Evolutionary conservation across 2,888 invertebrate genomes (phyloP).

Genomic region (Amphipoea lucens): DNA sequence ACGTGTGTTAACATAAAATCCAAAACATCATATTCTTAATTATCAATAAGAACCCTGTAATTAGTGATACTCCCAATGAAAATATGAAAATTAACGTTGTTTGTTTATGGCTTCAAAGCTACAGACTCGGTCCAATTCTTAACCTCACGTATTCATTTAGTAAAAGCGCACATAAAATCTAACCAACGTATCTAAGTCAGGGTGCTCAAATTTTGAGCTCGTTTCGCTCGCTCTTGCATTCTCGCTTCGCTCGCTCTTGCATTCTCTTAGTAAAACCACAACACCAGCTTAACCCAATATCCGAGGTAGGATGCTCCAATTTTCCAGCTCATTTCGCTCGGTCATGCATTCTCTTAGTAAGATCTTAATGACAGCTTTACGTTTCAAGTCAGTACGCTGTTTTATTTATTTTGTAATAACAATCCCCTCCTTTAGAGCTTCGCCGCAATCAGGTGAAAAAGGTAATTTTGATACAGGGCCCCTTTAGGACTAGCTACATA

Average conservation of each 20-base stretch:
- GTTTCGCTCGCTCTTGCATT: not conserved
- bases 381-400: not conserved
- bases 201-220: not conserved
- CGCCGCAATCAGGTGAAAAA: not conserved
- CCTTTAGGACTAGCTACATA: not conserved
- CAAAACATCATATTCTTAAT: not conserved
- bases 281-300: not conserved
- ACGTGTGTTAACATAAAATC: not conserved
- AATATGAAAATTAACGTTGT: not conserved
- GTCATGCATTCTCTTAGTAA: slow-evolving; percentile 3
- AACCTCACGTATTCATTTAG: not conserved
- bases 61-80: not conserved
- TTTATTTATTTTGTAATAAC: not conserved
- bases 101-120: not conserved
- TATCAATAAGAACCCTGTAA: not conserved
- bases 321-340: not conserved
- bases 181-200: not conserved
- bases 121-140: not conserved
- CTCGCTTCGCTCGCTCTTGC: not conserved
- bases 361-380: not conserved
- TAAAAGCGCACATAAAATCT: not conserved
- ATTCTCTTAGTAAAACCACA: too few species aligned
- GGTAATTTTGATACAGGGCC: too few species aligned
- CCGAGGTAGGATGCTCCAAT: not conserved
- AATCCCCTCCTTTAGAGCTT: too few species aligned